These are phyloP conservation scores for Chrysodeixis includens DNA, from an alignment of 2,888 invertebrate species.

Conservation along the genomic window DNA sequence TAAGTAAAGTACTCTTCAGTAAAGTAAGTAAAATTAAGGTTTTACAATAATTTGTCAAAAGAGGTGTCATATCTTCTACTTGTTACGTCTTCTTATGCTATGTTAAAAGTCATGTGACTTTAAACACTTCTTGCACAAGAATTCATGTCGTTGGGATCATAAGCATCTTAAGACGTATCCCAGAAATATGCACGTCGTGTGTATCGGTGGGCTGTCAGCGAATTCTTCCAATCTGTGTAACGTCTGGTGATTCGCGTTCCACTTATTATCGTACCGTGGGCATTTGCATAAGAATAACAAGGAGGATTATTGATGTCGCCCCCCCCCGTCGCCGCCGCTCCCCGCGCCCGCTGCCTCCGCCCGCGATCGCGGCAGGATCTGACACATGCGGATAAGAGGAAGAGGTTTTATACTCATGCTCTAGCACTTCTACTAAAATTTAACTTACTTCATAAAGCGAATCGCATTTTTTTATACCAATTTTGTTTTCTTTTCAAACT, in stretches of 20 bases:
- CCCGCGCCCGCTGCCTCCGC: constrained; percentile 44
- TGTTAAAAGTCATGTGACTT: no score
- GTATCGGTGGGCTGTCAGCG: constrained; percentile 69
- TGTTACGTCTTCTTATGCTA: no score
- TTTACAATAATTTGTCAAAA: no score
- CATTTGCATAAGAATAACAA: constrained; percentile 89
- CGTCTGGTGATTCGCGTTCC: constrained; percentile 87
- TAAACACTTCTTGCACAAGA: no score
- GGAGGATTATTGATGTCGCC: constrained; percentile 87
- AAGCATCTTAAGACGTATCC: background rate
- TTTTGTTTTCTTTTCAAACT: no score
- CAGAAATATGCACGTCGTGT: constrained; percentile 51
- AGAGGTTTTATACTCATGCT: constrained; percentile 23
- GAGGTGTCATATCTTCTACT: no score
- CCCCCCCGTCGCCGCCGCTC: constrained; percentile 56
- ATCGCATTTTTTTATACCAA: no score
- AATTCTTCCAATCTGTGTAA: constrained; percentile 86
- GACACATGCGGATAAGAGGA: constrained; percentile 49
- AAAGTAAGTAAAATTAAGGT: no score
- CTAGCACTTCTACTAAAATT: background rate
- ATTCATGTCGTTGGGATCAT: no score
- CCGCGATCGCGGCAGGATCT: constrained; percentile 23
- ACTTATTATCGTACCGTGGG: constrained; percentile 87
- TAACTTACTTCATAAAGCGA: no score
- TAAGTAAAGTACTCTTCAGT: no score